phyloP scores from a whole-genome alignment of 2,113 vertebrate species.

The Larimichthys polyactis region DNA sequence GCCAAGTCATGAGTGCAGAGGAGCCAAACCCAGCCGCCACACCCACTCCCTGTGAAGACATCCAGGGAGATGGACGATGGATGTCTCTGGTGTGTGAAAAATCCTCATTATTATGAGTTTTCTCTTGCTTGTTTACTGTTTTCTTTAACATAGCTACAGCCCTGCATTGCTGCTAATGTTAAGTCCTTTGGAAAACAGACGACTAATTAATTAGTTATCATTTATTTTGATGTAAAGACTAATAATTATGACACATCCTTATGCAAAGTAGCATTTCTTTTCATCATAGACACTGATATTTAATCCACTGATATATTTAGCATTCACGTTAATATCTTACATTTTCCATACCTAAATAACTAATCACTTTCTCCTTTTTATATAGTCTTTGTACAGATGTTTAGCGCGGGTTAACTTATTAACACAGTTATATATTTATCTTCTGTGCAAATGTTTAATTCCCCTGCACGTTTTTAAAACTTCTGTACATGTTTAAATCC shows the following conservation, averaged over 20 bases:
- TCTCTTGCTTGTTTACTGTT: background rate
- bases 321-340: background rate
- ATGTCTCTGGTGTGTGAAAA: conserved; percentile 89
- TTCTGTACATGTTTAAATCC: too few species aligned
- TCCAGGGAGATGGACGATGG: conserved; percentile 92
- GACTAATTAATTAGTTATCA: background rate
- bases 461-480: too few species aligned
- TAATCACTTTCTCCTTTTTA: too few species aligned
- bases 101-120: background rate
- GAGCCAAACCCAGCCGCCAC: conserved; percentile 89
- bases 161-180: background rate
- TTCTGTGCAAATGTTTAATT: too few species aligned
- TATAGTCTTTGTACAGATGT: too few species aligned
- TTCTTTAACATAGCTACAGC: background rate
- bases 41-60: conserved; percentile 86
- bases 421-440: too few species aligned
- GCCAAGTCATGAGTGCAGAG: conserved; percentile 84
- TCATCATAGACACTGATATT: background rate
- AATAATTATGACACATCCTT: background rate
- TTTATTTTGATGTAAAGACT: background rate
- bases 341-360: background rate
- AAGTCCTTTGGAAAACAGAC: background rate
- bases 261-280: background rate
- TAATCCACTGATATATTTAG: background rate
- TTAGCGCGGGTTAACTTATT: too few species aligned